phyloP scores from a whole-genome alignment of 2,888 invertebrate genomes.

The Artemia sp. region DNA sequence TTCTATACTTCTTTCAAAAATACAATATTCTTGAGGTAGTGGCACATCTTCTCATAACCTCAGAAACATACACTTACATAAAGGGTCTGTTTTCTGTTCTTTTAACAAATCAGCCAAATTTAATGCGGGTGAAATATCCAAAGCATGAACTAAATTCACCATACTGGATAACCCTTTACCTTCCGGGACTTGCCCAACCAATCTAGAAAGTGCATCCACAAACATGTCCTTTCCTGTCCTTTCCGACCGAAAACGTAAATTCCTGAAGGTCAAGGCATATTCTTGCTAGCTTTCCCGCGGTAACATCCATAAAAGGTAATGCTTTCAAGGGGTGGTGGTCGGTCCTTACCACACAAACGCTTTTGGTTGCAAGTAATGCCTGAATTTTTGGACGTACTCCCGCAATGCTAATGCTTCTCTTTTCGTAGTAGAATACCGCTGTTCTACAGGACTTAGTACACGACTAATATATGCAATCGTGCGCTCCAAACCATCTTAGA shows the following conservation, averaged over 20 bases:
- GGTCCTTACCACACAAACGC: neutral
- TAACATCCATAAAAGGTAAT: neutral
- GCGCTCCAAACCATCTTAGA: neutral
- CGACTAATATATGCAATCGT: constrained; percentile 5
- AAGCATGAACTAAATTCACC: neutral
- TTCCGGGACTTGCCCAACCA: neutral
- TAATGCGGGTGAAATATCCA: neutral
- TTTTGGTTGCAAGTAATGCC: too few species aligned
- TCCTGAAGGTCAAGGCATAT: neutral
- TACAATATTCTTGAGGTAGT: too few species aligned
- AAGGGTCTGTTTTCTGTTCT: neutral
- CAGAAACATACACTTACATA: neutral
- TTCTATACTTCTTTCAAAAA: too few species aligned
- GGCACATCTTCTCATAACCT: too few species aligned
- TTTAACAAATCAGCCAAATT: neutral
- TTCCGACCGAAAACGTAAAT: neutral
- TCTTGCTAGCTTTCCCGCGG: neutral
- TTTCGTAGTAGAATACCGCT: neutral
- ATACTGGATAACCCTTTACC: too few species aligned
- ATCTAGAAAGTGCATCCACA: neutral
- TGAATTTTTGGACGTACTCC: too few species aligned
- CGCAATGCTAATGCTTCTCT: neutral
- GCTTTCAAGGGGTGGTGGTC: neutral
- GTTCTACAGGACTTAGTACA: neutral
- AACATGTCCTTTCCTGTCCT: neutral